Evolutionary conservation across 2,888 invertebrate genomes (phyloP).

Genomic region (Antheraea yamamai): DNA sequence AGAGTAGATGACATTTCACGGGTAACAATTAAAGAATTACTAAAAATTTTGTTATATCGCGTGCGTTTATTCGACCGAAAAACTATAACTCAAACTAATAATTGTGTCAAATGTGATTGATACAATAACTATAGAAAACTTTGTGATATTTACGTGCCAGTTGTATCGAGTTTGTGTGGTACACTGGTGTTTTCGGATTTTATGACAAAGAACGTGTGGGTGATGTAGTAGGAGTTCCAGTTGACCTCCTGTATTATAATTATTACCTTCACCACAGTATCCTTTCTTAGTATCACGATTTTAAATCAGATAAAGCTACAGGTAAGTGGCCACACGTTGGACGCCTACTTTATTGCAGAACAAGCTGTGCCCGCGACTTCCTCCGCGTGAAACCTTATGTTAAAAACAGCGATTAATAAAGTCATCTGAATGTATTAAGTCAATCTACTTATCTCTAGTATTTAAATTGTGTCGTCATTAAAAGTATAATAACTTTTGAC

Average conservation of each 20-base stretch:
- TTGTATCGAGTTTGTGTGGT: conserved; percentile 51
- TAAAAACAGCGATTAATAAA: too few species aligned
- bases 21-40: conserved; percentile 33
- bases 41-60: conserved; percentile 41
- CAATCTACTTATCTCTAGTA: too few species aligned
- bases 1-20: conserved; percentile 84
- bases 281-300: conserved; percentile 34
- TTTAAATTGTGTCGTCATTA: too few species aligned
- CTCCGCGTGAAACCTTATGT: too few species aligned
- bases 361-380: neutral
- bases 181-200: conserved; percentile 59
- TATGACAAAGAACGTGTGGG: conserved; percentile 66
- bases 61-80: conserved; percentile 29
- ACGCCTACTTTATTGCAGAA: neutral
- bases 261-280: conserved; percentile 52
- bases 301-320: neutral
- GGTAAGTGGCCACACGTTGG: neutral
- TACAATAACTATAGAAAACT: neutral
- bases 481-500: too few species aligned
- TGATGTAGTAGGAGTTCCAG: conserved; percentile 60
- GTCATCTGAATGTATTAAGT: too few species aligned
- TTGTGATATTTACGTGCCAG: conserved; percentile 50
- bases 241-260: conserved; percentile 47
- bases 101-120: conserved; percentile 32
- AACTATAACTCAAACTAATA: conserved; percentile 30